A percentile compares a stretch with the other conserved stretches of the same genome.
Evolutionary conservation across 2,888 invertebrate genomes (phyloP).

Genomic region (Microdon myrmicae): DNA sequence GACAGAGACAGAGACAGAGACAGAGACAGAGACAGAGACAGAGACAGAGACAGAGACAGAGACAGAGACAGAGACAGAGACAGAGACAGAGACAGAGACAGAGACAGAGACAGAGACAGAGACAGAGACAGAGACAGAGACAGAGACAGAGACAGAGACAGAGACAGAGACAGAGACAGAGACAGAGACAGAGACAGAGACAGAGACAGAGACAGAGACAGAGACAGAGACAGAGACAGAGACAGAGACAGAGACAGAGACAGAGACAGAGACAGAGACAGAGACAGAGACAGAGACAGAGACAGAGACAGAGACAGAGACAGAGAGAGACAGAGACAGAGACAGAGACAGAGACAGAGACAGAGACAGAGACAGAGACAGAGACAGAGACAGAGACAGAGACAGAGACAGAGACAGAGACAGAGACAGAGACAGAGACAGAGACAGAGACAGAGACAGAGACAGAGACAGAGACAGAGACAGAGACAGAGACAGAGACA

Average conservation of each 20-base stretch:
- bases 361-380: constrained; percentile 13
- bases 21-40: constrained; percentile 15
- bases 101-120: constrained; percentile 13
- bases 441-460: constrained; percentile 13
- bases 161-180: constrained; percentile 11
- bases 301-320: constrained; percentile 14
- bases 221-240: constrained; percentile 11
- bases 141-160: constrained; percentile 13
- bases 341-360: constrained; percentile 12
- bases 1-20: constrained; percentile 12
- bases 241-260: constrained; percentile 14
- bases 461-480: constrained; percentile 12
- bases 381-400: constrained; percentile 13
- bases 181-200: constrained; percentile 14
- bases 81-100: constrained; percentile 13
- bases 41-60: constrained; percentile 14
- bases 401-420: constrained; percentile 12
- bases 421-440: constrained; percentile 13
- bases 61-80: constrained; percentile 12
- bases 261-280: constrained; percentile 13
- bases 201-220: constrained; percentile 13
- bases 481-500: constrained; percentile 13
- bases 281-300: constrained; percentile 11
- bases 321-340: constrained; percentile 12
- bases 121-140: constrained; percentile 14